Evolutionary conservation across 2,797 vertebrate genomes (phyloP).

Genomic region (Jordanella pulchra): DNA sequence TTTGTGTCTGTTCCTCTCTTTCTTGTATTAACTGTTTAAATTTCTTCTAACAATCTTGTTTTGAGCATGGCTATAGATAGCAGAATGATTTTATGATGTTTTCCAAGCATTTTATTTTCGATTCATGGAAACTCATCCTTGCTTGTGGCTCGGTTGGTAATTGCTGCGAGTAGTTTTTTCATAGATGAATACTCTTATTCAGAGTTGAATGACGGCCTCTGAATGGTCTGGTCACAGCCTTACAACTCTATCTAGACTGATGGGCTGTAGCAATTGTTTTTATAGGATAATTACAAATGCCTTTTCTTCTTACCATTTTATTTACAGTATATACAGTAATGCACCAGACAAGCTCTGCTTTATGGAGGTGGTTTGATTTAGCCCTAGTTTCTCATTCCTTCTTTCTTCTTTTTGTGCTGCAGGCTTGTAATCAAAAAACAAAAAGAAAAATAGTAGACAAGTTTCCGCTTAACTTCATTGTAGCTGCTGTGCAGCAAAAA

Average conservation of each 20-base stretch:
- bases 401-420: not conserved
- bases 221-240: not conserved
- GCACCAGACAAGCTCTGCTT: not conserved
- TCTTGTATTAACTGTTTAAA: not conserved
- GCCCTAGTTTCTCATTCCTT: not conserved
- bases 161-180: not conserved
- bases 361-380: not conserved
- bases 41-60: not conserved
- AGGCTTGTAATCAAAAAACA: not conserved
- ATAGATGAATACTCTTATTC: not conserved
- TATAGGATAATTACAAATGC: not conserved
- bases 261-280: not conserved
- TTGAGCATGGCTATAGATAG: not conserved
- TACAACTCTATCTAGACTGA: not conserved
- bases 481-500: constrained; percentile 39
- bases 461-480: constrained; percentile 26
- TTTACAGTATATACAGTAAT: not conserved
- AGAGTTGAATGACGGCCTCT: not conserved
- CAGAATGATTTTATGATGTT: not conserved
- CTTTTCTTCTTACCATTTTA: not conserved
- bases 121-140: not conserved
- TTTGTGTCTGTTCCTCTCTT: not conserved
- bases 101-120: not conserved
- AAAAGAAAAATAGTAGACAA: not conserved
- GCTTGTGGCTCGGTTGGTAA: not conserved